Evolutionary conservation across 2,888 invertebrate genomes (phyloP).

Genomic region (Julus scanicus): DNA sequence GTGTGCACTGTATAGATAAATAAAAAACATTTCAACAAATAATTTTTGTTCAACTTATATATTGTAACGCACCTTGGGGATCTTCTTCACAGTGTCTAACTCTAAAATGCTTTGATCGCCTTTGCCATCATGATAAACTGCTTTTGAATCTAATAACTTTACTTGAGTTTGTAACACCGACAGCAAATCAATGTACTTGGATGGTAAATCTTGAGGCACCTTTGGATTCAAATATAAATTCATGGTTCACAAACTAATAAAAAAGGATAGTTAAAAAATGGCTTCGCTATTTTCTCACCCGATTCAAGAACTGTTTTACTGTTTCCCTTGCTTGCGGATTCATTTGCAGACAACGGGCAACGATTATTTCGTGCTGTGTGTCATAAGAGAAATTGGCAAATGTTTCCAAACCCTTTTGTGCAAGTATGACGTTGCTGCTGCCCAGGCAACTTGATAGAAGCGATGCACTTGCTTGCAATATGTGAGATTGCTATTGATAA

Average conservation of each 20-base stretch:
- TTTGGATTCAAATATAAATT: background rate
- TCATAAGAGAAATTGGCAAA: background rate
- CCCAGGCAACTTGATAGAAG: background rate
- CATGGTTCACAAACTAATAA: background rate
- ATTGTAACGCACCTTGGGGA: background rate
- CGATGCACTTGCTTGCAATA: background rate
- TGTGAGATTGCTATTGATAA: background rate
- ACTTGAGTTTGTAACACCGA: background rate
- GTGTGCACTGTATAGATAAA: no score
- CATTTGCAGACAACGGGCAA: background rate
- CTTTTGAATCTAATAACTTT: background rate
- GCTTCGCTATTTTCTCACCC: background rate
- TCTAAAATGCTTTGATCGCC: background rate
- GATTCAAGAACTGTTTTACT: background rate
- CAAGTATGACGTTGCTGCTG: background rate
- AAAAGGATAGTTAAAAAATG: background rate
- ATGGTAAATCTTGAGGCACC: background rate
- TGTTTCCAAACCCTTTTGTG: background rate
- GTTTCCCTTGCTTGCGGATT: background rate
- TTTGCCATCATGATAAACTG: background rate
- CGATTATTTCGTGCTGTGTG: background rate
- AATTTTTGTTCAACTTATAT: no score
- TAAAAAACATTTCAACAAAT: background rate
- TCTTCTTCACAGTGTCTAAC: background rate
- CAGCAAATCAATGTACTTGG: background rate